phyloP scores from a whole-genome alignment of 2,888 invertebrate species.

The Drosophila kuntzei region DNA sequence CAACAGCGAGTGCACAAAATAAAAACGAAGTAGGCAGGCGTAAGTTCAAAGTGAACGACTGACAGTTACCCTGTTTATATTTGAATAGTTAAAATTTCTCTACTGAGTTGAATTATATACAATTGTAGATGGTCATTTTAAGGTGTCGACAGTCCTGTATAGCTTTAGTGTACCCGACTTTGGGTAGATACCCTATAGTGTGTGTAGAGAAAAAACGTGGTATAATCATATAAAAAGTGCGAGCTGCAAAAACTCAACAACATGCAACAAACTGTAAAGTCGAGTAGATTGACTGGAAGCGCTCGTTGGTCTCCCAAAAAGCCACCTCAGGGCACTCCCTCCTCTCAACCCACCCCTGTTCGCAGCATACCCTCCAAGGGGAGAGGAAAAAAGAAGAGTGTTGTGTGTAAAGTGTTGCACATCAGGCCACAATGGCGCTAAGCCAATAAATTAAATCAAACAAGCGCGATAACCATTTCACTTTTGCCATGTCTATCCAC shows the following conservation, averaged over 20 bases:
- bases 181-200: background rate
- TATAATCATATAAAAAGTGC: slow-evolving; percentile 59
- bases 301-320: slow-evolving; percentile 58
- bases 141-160: background rate
- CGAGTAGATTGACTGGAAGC: slow-evolving; percentile 72
- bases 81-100: background rate
- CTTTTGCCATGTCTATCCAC: slow-evolving; percentile 73
- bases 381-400: slow-evolving; percentile 27
- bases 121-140: background rate
- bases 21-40: background rate
- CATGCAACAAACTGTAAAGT: slow-evolving; percentile 63
- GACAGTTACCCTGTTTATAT: background rate
- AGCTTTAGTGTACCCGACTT: background rate
- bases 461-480: slow-evolving; percentile 79
- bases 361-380: background rate
- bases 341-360: background rate
- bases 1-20: slow-evolving; percentile 11
- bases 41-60: background rate
- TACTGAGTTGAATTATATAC: background rate
- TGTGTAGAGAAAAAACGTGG: background rate
- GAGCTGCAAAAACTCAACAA: slow-evolving; percentile 42
- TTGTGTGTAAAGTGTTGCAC: slow-evolving; percentile 75
- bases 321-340: slow-evolving; percentile 52
- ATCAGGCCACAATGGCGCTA: slow-evolving; percentile 82
- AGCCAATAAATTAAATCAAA: slow-evolving; percentile 83